Evolutionary conservation across 2,888 invertebrate species (phyloP), one percentile per base, ranked within the genome.

Genomic region (Leucozona laternaria): DNA sequence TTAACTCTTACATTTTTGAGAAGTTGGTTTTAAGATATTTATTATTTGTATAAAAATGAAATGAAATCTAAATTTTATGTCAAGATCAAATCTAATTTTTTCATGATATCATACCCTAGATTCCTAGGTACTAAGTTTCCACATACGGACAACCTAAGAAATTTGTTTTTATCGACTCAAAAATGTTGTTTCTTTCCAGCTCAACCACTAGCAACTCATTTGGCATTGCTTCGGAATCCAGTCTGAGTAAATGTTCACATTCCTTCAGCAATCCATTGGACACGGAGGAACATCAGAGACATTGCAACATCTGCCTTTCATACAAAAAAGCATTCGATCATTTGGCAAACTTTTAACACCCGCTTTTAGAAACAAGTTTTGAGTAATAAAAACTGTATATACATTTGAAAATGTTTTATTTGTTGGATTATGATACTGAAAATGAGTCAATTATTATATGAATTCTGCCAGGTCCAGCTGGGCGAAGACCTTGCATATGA

Each of bases 401-500:
- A 34, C 58, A 71, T 28, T 45, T 53, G 22, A 55, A 40, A 66
- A 1, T 43, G 57, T 43, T 71, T 71, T 75, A 45, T 75, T 71
- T 76, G 28, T 79, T 50, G 53, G 8, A 45, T 10, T 15, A 53
- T 28, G 17, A 57, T 58, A 31, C 37, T 20, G 17, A 37, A 70
- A 22, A 53, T 55, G 53, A 64, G 55, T 79, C 20, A 34, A 58
- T 7, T 28, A 60, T 89, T 90, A 91, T 76, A 92, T 90, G 85
- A 90, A 92, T 71, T 90, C 89, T 7, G 89, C 89, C 55, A 93
- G 90, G 88, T 93, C 93, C 13, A 90, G 81, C 85, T 93, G 93
- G 40, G 88, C 90, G 88, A 92, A 93, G 43, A 90, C 90, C n/a
- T 90, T 88, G 0, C 90, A 90, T 78, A 93, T 92, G n/a, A 93